phyloP scores from a whole-genome alignment of 2,888 invertebrate genomes.

The Tenthredo amoena region DNA sequence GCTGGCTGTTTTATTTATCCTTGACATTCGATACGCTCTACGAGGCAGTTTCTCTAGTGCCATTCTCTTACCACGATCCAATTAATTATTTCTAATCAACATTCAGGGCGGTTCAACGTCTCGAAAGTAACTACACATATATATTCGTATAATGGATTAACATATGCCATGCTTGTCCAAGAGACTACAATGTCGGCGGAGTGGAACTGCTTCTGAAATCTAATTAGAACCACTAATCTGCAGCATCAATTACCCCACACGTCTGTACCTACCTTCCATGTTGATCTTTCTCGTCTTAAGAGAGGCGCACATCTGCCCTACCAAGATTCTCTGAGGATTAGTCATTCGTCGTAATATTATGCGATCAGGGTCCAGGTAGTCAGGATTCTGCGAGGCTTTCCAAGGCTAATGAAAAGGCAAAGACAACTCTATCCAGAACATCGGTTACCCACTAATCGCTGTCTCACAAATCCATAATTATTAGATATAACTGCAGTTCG shows the following conservation, averaged over 20 bases:
- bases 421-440: slow-evolving; percentile 22
- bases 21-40: slow-evolving; percentile 49
- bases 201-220: neutral
- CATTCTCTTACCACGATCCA: slow-evolving; percentile 46
- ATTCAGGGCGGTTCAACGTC: slow-evolving; percentile 48
- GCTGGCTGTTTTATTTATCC: slow-evolving; percentile 32
- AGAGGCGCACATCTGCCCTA: slow-evolving; percentile 67
- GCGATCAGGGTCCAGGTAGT: slow-evolving; percentile 63
- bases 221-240: slow-evolving; percentile 22
- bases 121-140: slow-evolving; percentile 27
- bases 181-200: neutral
- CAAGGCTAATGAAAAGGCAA: slow-evolving; percentile 56
- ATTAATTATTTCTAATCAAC: slow-evolving; percentile 50
- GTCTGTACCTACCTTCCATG: slow-evolving; percentile 60
- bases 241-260: neutral
- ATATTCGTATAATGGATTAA: slow-evolving; percentile 31
- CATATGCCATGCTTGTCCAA: slow-evolving; percentile 26
- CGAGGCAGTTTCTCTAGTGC: slow-evolving; percentile 43
- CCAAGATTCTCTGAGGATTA: slow-evolving; percentile 67
- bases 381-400: slow-evolving; percentile 60
- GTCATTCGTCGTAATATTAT: slow-evolving; percentile 67
- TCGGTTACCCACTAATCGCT: slow-evolving; percentile 27
- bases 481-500: neutral
- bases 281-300: slow-evolving; percentile 65
- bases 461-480: neutral